These are phyloP conservation scores for Linepithema humile DNA, from an alignment of 1,140 invertebrate species.

Conservation along the genomic window DNA sequence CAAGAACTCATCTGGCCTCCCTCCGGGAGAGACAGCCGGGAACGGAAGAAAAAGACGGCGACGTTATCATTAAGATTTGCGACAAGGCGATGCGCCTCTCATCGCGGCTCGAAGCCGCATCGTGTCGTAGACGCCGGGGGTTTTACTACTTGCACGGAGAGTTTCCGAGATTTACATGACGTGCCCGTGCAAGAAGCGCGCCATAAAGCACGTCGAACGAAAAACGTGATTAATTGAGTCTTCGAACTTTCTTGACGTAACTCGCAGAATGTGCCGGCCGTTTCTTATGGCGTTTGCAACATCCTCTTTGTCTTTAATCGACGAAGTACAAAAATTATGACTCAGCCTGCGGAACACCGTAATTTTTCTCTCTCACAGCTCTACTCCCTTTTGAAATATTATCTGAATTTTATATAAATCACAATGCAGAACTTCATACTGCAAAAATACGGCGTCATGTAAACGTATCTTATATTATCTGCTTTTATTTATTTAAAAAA, in stretches of 20 bases:
- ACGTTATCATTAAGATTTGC: constrained; percentile 46
- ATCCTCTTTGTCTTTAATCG: constrained; percentile 34
- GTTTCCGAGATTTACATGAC: constrained; percentile 65
- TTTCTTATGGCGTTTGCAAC: neutral
- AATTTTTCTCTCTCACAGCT: neutral
- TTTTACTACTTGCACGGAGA: constrained; percentile 57
- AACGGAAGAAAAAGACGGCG: neutral
- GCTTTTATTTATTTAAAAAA: neutral
- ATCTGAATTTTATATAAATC: neutral
- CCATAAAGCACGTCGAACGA: constrained; percentile 50
- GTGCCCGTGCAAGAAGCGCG: constrained; percentile 51
- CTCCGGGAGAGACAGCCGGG: neutral
- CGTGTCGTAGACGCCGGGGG: constrained; percentile 32
- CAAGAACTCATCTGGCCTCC: neutral
- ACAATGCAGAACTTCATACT: neutral
- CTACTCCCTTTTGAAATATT: neutral
- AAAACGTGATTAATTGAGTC: constrained; percentile 66
- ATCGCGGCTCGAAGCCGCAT: constrained; percentile 37
- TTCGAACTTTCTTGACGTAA: constrained; percentile 57
- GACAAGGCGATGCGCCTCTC: constrained; percentile 28
- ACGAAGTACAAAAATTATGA: constrained; percentile 27
- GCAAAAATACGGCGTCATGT: neutral
- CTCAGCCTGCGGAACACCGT: neutral
- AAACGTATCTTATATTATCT: neutral
- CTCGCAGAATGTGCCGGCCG: neutral